Evolutionary conservation across 2,888 invertebrate genomes (phyloP).

Genomic region (Lithosia quadra): DNA sequence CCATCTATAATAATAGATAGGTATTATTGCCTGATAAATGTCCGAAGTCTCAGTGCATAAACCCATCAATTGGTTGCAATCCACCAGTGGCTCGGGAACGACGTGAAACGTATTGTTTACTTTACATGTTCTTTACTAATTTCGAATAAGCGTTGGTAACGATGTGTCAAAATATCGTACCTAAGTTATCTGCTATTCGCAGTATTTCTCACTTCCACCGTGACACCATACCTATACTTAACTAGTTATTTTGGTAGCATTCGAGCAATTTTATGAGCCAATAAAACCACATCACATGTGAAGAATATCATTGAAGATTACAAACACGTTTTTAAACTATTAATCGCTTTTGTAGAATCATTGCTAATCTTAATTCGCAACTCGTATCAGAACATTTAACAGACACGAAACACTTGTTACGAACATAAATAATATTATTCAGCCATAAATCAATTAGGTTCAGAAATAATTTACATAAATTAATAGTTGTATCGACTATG

Average conservation of each 20-base stretch:
- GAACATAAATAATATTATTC: conserved; percentile 11
- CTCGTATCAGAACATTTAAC: conserved; percentile 18
- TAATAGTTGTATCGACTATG: conserved; percentile 2
- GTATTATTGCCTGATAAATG: no score
- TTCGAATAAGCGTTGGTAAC: no score
- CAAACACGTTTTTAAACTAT: conserved; percentile 5
- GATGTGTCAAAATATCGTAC: no score
- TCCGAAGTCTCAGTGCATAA: no score
- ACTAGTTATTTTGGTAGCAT: conserved; percentile 11
- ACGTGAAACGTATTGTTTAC: no score
- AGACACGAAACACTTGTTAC: conserved; percentile 11
- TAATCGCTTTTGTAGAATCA: conserved; percentile 9
- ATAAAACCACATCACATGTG: conserved; percentile 2
- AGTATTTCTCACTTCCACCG: no score
- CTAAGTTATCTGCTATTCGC: no score
- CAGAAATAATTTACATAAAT: conserved; percentile 3
- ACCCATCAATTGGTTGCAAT: no score
- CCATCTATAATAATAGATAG: no score
- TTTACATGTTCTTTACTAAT: no score
- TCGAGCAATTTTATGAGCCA: conserved; percentile 3
- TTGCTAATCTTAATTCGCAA: conserved; percentile 8
- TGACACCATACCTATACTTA: no score
- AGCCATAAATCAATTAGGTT: conserved; percentile 15
- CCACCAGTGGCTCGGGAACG: no score
- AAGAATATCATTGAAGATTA: conserved; percentile 3